A percentile compares a stretch with the other conserved stretches of the same genome.
Evolutionary conservation across 2,797 vertebrate species (phyloP).

Genomic region (Cetoscarus ocellatus): DNA sequence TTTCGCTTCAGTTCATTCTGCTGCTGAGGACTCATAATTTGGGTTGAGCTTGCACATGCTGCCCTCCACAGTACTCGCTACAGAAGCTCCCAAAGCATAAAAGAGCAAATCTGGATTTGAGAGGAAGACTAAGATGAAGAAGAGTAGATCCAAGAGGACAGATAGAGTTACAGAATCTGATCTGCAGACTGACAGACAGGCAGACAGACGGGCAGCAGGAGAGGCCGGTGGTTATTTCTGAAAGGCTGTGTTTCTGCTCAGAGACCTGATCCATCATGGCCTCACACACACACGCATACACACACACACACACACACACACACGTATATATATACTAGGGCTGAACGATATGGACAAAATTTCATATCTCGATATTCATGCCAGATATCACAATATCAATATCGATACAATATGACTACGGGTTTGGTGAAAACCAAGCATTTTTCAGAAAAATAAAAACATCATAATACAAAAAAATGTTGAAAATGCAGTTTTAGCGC

Average conservation of each 20-base stretch:
- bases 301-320: neutral
- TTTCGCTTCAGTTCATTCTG: too few species aligned
- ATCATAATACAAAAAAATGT: too few species aligned
- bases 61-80: neutral
- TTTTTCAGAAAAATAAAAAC: too few species aligned
- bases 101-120: neutral
- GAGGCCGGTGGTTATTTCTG: conserved; percentile 24
- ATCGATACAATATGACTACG: too few species aligned
- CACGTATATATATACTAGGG: too few species aligned
- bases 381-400: too few species aligned
- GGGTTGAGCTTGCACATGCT: too few species aligned
- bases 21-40: too few species aligned
- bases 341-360: too few species aligned
- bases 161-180: conserved; percentile 11
- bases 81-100: neutral
- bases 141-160: neutral
- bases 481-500: too few species aligned
- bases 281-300: neutral
- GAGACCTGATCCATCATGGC: neutral
- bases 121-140: neutral
- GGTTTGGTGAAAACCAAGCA: too few species aligned
- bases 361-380: too few species aligned
- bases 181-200: conserved; percentile 7
- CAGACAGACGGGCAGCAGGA: neutral
- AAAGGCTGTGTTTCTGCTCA: conserved; percentile 1